Conservation (phyloP, 2,113 vertebrate species). For the Silurus asotus region DNA sequence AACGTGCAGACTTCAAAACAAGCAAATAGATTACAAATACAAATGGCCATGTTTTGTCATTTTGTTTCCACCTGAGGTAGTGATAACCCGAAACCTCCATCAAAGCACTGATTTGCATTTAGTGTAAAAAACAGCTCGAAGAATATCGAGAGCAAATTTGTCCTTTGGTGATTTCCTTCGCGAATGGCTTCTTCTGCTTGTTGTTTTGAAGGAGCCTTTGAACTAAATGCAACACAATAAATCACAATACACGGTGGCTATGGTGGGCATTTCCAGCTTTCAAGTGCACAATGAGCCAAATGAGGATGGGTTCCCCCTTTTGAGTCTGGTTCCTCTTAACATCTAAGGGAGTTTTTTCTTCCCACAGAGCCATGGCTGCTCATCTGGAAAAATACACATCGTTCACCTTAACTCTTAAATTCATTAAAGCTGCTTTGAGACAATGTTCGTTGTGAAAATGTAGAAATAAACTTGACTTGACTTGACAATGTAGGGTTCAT, state of each 20-base stretch:
- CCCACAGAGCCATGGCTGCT: no score
- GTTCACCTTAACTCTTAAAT: no score
- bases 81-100: background rate
- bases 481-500: background rate
- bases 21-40: background rate
- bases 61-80: background rate
- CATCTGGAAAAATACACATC: no score
- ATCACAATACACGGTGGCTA: background rate
- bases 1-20: background rate
- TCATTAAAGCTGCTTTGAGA: no score
- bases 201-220: background rate
- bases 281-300: background rate
- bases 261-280: background rate
- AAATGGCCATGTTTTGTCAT: background rate
- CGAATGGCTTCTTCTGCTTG: background rate
- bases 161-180: constrained; percentile 1
- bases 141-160: background rate
- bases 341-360: no score
- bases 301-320: no score
- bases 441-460: no score
- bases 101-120: constrained; percentile 13
- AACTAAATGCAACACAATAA: background rate
- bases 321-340: no score
- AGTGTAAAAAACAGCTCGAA: background rate
- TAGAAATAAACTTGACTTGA: no score